Percentiles rank a stretch among this genome's conserved stretches.
These are phyloP conservation scores for Paramormyrops hopkinsi DNA, from an alignment of 2,797 vertebrate species.

Conservation along the genomic window DNA sequence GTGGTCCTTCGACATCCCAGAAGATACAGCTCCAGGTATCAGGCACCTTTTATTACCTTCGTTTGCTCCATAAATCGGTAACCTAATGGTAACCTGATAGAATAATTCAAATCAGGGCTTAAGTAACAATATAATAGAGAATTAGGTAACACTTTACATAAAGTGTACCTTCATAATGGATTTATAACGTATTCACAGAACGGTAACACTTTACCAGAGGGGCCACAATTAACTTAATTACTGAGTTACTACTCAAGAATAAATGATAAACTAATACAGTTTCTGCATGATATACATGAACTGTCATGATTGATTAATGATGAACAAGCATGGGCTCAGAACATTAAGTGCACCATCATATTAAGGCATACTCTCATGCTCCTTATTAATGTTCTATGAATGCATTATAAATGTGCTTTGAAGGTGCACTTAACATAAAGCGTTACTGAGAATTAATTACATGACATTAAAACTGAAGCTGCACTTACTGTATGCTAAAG, in stretches of 20 bases:
- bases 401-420: neutral
- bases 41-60: neutral
- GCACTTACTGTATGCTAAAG: neutral
- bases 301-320: neutral
- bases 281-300: neutral
- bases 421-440: neutral
- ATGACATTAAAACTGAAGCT: neutral
- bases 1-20: conserved; percentile 88
- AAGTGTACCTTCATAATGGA: neutral
- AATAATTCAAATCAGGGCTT: neutral
- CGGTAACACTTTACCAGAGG: neutral
- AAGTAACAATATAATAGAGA: neutral
- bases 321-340: neutral
- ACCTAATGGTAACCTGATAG: neutral
- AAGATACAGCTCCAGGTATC: conserved; percentile 81
- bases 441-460: neutral
- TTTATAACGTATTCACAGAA: neutral
- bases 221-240: neutral
- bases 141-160: neutral
- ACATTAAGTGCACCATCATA: too few species aligned
- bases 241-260: neutral
- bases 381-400: neutral
- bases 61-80: neutral
- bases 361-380: neutral
- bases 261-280: neutral